Evolutionary conservation across 2,888 invertebrate species (phyloP).

Genomic region (Drosophila anomalata): DNA sequence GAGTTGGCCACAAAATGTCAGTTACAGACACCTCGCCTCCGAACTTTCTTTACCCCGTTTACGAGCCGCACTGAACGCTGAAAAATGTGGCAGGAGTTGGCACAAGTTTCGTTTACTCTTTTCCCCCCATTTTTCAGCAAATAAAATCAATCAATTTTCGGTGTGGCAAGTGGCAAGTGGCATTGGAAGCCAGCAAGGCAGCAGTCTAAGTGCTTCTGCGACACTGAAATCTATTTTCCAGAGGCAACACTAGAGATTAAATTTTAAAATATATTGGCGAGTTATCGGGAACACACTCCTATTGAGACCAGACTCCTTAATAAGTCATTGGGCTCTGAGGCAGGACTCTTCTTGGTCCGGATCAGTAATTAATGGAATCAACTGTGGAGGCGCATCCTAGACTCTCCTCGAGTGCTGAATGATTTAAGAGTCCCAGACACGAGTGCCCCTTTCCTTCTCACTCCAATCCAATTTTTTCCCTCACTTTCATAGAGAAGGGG

Average conservation of each 20-base stretch:
- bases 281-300: background rate
- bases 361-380: slow-evolving; percentile 67
- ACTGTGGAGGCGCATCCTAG: slow-evolving; percentile 31
- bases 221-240: slow-evolving; percentile 75
- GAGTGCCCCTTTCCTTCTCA: background rate
- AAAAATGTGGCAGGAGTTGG: slow-evolving; percentile 10
- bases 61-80: slow-evolving; percentile 25
- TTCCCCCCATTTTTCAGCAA: slow-evolving; percentile 52
- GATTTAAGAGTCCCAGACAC: slow-evolving; percentile 62
- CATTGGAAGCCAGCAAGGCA: slow-evolving; percentile 24
- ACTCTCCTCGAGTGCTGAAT: slow-evolving; percentile 65
- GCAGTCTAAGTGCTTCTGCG: slow-evolving; percentile 64
- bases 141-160: slow-evolving; percentile 79
- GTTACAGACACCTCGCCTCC: slow-evolving; percentile 25
- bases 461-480: background rate
- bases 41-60: background rate
- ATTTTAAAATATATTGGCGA: too few species aligned
- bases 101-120: slow-evolving; percentile 26
- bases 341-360: slow-evolving; percentile 22
- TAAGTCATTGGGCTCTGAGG: slow-evolving; percentile 41
- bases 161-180: slow-evolving; percentile 27
- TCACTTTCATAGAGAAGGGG: background rate
- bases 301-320: slow-evolving; percentile 38
- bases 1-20: slow-evolving; percentile 75
- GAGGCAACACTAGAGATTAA: slow-evolving; percentile 18